Evolutionary conservation across 1,140 invertebrate genomes (phyloP), one percentile per base, ranked within the genome.

Genomic region (Papilio xuthus): DNA sequence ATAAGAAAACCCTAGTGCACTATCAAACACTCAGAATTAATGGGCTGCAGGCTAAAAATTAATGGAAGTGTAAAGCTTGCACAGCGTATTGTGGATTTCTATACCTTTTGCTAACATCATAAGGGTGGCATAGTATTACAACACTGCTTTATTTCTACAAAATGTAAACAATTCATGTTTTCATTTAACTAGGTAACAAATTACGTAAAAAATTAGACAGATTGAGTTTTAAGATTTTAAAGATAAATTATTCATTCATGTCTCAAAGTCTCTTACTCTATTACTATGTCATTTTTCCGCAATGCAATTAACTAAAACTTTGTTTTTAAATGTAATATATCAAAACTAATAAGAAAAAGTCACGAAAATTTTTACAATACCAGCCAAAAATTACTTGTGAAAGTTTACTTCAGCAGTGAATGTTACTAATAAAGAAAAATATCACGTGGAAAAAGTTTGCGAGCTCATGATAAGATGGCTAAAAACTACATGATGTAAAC

Each of bases 11-110:
- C 60, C 60, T 63, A 63, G 12, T 13, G 26, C 26, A 28, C 26
- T 26, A 28, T 63, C 26, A 63, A 63, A 56, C 23, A 63, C 56
- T 63, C 23, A 63, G 23, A 26, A 84, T 81, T 85, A 81, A 80
- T 78, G 82, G 79, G 50, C 42, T 80, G 81, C 80, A 78, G 76
- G 74, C 78, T 83, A 79, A 84, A 84, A 84, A 83, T 84, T 83
- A 80, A 81, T 74, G 60, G 18, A 75, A 69, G 81, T 63, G 23
- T 23, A 53, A 26, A 60, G 9, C 9, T 7, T 2, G 9, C 56
- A 12, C 56, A 28, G 60, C n/a, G 1, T 60, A 60, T 23, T 26
- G 20, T 60, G 53, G 20, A 26, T 26, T 60, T 60, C 53, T 60
- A 47, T 47, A 60, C 20, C 26, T 60, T 23, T 2, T 50, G 53